Conservation (phyloP, 2,113 vertebrate genomes). For the Rhineura floridana region DNA sequence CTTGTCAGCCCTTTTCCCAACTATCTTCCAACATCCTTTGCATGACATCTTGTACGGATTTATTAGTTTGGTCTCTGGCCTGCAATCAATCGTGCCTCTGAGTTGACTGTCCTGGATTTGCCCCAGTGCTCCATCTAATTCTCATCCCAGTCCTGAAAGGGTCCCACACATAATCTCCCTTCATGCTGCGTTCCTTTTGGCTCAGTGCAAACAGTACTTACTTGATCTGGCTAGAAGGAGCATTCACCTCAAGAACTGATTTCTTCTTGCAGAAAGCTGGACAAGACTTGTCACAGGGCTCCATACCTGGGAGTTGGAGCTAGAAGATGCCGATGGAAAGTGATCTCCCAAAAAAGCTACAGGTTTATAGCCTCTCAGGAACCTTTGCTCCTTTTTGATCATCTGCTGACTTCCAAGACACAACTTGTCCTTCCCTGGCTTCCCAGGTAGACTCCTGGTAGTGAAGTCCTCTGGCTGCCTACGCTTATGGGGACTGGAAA, state of each 20-base stretch:
- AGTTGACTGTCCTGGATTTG: not conserved
- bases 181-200: not conserved
- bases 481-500: no score
- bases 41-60: no score
- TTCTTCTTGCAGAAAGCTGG: not conserved
- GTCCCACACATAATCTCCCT: not conserved
- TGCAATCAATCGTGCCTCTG: not conserved
- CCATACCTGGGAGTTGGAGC: no score
- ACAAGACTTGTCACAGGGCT: no score
- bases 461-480: no score
- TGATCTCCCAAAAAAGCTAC: no score
- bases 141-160: not conserved
- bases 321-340: no score
- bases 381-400: no score
- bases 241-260: not conserved
- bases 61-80: not conserved
- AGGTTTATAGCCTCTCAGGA: no score
- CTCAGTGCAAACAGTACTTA: not conserved
- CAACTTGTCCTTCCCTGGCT: no score
- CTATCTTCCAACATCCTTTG: not conserved
- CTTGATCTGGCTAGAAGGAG: not conserved
- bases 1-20: not conserved
- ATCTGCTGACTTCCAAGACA: no score
- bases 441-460: no score
- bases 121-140: not conserved